Percentiles rank a stretch among this genome's conserved stretches.
These are phyloP conservation scores for Cladorhizidae sp. DNA, from an alignment of 37 sponge, comb jelly and placozoan species.

Conservation along the genomic window DNA sequence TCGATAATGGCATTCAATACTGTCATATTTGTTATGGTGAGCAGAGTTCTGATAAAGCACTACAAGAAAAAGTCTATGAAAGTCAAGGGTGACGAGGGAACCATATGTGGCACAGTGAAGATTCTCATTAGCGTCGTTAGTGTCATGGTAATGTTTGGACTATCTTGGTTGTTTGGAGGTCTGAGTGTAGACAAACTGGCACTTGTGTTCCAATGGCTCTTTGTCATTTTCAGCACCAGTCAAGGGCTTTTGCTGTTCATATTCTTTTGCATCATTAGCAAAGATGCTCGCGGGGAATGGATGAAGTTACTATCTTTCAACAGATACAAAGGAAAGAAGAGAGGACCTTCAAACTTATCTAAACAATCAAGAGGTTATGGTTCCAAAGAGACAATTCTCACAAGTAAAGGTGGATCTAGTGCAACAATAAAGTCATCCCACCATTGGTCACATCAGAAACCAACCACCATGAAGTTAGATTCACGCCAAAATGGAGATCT, in stretches of 20 bases:
- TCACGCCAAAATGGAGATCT: neutral
- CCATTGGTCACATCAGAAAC: neutral
- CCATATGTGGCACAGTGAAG: conserved; percentile 5
- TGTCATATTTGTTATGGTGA: conserved; percentile 47
- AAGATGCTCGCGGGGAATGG: conserved; percentile 56
- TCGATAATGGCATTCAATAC: conserved; percentile 37
- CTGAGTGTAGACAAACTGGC: conserved; percentile 24
- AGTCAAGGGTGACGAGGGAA: neutral
- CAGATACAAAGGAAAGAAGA: neutral
- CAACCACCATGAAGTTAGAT: neutral
- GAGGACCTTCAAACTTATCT: neutral
- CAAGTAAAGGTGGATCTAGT: neutral
- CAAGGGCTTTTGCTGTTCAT: conserved; percentile 65
- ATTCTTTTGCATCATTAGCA: conserved; percentile 56
- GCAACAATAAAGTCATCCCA: neutral
- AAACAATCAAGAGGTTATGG: neutral
- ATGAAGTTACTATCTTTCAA: conserved; percentile 19
- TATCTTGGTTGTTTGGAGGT: conserved; percentile 64
- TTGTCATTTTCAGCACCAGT: conserved; percentile 39
- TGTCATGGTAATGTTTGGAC: conserved; percentile 53
- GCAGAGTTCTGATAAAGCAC: conserved; percentile 36
- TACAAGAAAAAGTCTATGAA: neutral
- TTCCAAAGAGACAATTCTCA: neutral
- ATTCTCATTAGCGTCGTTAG: conserved; percentile 25
- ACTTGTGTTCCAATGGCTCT: conserved; percentile 45